Conservation (phyloP, 37 sponge, comb jelly and placozoan genomes). For the Cliona cf. orientalis region DNA sequence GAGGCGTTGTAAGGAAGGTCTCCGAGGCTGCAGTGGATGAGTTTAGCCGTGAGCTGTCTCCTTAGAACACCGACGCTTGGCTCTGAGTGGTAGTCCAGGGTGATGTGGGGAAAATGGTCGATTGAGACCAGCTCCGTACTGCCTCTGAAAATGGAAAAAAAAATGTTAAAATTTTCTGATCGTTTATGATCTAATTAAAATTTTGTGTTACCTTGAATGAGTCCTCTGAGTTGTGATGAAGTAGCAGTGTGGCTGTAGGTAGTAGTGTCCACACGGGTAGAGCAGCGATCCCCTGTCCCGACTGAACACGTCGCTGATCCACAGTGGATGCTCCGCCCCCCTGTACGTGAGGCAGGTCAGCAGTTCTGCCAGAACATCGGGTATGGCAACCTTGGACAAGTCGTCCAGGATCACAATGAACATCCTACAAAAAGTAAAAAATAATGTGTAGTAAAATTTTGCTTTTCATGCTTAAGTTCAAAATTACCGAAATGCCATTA, state of each 20-base stretch:
- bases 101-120: conserved; percentile 63
- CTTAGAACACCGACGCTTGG: conserved; percentile 56
- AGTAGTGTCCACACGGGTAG: conserved; percentile 60
- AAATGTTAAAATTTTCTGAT: not conserved
- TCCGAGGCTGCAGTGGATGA: conserved; percentile 54
- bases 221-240: conserved; percentile 42
- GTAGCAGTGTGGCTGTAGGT: conserved; percentile 47
- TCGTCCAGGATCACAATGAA: conserved; percentile 72
- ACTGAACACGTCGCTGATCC: conserved; percentile 53
- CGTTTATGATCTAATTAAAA: not conserved
- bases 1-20: conserved; percentile 42
- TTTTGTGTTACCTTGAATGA: not conserved
- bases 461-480: too few species aligned
- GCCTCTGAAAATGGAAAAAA: not conserved
- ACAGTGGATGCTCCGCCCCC: conserved; percentile 49
- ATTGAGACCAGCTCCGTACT: not conserved
- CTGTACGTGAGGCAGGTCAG: conserved; percentile 46
- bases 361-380: conserved; percentile 62
- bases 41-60: conserved; percentile 52
- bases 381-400: conserved; percentile 35
- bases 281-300: conserved; percentile 14
- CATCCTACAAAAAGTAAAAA: not conserved
- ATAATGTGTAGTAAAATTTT: not conserved
- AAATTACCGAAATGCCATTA: not conserved
- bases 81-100: conserved; percentile 47